A percentile compares a stretch with the other conserved stretches of the same genome.
Conservation (phyloP, 2,888 invertebrate genomes). For the Rhamnusium bicolor region DNA sequence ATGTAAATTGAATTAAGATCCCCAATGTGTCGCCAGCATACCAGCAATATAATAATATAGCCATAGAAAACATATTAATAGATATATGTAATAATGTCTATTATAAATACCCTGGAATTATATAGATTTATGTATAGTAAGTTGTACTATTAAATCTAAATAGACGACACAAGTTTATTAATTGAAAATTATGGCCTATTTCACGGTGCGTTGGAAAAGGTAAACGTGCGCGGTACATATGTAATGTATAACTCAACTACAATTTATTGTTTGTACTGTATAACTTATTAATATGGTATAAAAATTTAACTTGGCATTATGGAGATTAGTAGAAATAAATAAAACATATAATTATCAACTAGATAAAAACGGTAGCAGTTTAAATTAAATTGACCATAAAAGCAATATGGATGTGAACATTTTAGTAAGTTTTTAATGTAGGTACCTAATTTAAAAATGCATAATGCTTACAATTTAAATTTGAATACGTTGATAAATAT, state of each 20-base stretch:
- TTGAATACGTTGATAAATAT: constrained; percentile 52
- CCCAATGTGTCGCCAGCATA: not conserved
- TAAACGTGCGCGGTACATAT: constrained; percentile 45
- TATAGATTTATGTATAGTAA: constrained; percentile 29
- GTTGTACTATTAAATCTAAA: constrained; percentile 57
- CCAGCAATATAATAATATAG: constrained; percentile 1
- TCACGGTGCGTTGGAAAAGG: constrained; percentile 59
- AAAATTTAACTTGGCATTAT: constrained; percentile 56
- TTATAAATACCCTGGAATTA: constrained; percentile 21
- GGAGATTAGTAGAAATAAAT: constrained; percentile 54
- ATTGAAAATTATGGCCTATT: constrained; percentile 62
- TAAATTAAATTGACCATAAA: constrained; percentile 56
- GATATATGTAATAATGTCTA: constrained; percentile 23
- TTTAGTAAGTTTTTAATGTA: constrained; percentile 29
- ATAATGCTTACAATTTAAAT: constrained; percentile 48
- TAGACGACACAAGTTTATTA: constrained; percentile 59
- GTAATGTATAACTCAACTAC: constrained; percentile 35
- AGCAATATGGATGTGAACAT: constrained; percentile 25
- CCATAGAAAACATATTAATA: constrained; percentile 16
- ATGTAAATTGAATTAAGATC: no score
- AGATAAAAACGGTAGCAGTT: constrained; percentile 53
- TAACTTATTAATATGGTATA: constrained; percentile 48
- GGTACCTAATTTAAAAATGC: constrained; percentile 21
- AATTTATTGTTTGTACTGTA: constrained; percentile 53
- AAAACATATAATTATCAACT: constrained; percentile 49